Evolutionary conservation across 2,797 vertebrate genomes (phyloP), one percentile per base, ranked within the genome.

Genomic region (Ispidina lecontei): DNA sequence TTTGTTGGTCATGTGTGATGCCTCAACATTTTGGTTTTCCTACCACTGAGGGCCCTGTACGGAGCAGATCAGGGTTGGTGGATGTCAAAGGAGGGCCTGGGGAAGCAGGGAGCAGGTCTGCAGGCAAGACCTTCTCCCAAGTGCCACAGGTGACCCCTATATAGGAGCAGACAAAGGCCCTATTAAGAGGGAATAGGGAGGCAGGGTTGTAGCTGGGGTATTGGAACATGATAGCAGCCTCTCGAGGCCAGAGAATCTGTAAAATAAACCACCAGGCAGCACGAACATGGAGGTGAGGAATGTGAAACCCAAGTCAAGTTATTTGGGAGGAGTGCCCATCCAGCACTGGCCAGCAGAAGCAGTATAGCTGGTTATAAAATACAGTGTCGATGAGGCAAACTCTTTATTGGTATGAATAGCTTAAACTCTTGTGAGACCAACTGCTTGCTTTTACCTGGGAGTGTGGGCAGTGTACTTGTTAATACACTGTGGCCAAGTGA

Each of bases 181-280:
- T 72, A 35, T 91, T 91, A 83, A 91, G 63, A 62, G 54, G 14
- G 52, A 21, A 58, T 15, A 23, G 23, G 33, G 44, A 91, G 49
- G 63, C 46, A 74, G 65, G 51, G 14, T 60, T 86, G 58, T 0
- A 26, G 86, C 84, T 4, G 11, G 59, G n/a, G 39, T 1, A 5
- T 20, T 75, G 60, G 90, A 93, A 95, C 43, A 69, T 4, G 78
- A 95, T 93, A 95, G 84, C 84, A 89, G 71, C 43, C 58, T 77
- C 75, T 67, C 0, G 8, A 91, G 84, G 94, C 94, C 90, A 90
- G 88, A 43, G 81, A 96, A 93, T 95, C 91, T 94, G 92, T 90
- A 94, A 95, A 92, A 78, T 82, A 96, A 96, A 94, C 93, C 5
- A 0, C 75, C 0, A 28, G 81, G 72, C 78, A 89, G 75, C 1